Evolutionary conservation across 2,888 invertebrate species (phyloP).

Genomic region (Linyphia triangularis): DNA sequence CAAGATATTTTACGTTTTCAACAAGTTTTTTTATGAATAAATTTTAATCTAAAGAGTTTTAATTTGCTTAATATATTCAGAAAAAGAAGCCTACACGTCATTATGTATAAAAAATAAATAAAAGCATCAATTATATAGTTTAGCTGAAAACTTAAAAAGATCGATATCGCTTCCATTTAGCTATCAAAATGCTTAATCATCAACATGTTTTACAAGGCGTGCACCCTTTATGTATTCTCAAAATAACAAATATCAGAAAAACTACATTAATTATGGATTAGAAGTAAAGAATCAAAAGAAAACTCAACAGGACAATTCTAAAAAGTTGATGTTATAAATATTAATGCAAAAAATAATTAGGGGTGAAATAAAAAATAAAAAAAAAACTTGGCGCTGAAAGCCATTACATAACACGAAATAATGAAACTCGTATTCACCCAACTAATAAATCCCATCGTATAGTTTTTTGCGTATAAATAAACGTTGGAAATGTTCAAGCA

Average conservation of each 20-base stretch:
- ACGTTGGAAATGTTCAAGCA: conserved; percentile 26
- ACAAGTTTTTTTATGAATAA: too few relatives aligned
- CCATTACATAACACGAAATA: conserved; percentile 4
- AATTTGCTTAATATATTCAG: too few relatives aligned
- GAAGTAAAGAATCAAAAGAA: not conserved
- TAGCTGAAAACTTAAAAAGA: too few relatives aligned
- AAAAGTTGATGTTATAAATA: conserved; percentile 31
- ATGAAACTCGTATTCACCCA: conserved; percentile 11
- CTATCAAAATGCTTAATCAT: not conserved
- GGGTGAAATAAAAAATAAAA: not conserved
- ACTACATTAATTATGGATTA: not conserved
- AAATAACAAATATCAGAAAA: not conserved
- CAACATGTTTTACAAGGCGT: not conserved
- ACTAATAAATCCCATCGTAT: conserved; percentile 26
- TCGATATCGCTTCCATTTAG: not conserved
- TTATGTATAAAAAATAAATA: too few relatives aligned
- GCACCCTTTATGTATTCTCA: not conserved
- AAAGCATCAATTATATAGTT: too few relatives aligned
- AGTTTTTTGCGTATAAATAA: conserved; percentile 24
- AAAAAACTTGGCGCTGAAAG: conserved; percentile 18
- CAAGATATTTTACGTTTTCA: too few relatives aligned
- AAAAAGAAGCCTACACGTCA: too few relatives aligned
- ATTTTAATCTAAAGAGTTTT: too few relatives aligned
- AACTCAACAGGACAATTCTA: not conserved
- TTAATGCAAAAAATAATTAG: conserved; percentile 4